These are phyloP conservation scores for Synodontis membranacea DNA, from an alignment of 2,113 vertebrate species.

Conservation along the genomic window DNA sequence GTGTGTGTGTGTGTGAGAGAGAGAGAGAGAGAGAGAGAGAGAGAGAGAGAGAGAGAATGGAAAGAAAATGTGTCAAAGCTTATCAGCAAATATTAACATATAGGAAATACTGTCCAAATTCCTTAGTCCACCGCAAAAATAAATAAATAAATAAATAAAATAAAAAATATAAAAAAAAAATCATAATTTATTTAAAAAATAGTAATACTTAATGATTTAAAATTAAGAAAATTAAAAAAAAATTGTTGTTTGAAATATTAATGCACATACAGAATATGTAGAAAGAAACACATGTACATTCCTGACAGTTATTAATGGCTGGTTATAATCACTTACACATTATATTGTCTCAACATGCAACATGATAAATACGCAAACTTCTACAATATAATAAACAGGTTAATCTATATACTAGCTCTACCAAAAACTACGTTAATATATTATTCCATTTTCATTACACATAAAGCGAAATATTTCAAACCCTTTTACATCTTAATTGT, in stretches of 20 bases:
- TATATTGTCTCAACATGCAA: not conserved
- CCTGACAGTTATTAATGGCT: not conserved
- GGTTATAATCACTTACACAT: not conserved
- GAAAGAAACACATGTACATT: not conserved
- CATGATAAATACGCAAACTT: too few relatives aligned
- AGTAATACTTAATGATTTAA: not conserved
- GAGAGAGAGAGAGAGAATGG: not conserved
- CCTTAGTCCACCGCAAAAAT: not conserved
- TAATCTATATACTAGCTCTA: not conserved
- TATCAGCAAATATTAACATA: constrained; percentile 18
- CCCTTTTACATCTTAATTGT: too few relatives aligned
- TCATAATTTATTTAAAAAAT: not conserved
- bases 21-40: constrained; percentile 3
- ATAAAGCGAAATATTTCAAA: too few relatives aligned
- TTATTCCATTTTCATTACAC: too few relatives aligned
- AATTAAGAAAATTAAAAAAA: too few relatives aligned
- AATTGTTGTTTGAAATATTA: not conserved
- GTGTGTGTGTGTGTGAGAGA: too few relatives aligned
- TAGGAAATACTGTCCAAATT: not conserved
- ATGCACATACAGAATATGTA: too few relatives aligned
- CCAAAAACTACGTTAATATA: not conserved
- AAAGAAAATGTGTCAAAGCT: constrained; percentile 8
- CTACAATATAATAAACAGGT: not conserved
- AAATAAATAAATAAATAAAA: too few relatives aligned
- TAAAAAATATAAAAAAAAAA: too few relatives aligned